Conservation (phyloP, 2,888 invertebrate species). For the Ryuthela nishihirai region DNA sequence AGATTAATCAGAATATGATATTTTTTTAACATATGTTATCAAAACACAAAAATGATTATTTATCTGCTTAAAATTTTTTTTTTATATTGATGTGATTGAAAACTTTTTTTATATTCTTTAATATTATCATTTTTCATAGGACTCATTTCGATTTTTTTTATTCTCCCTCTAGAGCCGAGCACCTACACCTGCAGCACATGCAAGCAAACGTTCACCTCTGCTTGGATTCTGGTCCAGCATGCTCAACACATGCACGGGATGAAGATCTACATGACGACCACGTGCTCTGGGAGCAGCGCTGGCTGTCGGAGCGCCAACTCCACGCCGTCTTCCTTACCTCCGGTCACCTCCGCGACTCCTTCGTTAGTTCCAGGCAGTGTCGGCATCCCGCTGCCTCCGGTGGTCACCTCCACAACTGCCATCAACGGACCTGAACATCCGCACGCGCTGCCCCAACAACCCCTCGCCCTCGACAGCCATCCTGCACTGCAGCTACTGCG, state of each 20-base stretch:
- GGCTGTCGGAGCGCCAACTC: slow-evolving; percentile 30
- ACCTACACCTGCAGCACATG: slow-evolving; percentile 93
- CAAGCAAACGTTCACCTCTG: slow-evolving; percentile 84
- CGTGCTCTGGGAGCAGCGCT: slow-evolving; percentile 39
- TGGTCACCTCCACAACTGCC: slow-evolving; percentile 33
- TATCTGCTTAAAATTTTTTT: no score
- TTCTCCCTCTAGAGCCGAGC: slow-evolving; percentile 67
- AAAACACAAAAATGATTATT: no score
- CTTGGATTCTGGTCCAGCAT: slow-evolving; percentile 92
- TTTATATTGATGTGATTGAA: no score
- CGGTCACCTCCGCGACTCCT: slow-evolving; percentile 39
- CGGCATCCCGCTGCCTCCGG: slow-evolving; percentile 40
- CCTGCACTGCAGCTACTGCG: slow-evolving; percentile 57
- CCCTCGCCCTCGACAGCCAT: slow-evolving; percentile 38
- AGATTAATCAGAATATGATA: no score
- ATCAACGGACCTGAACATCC: slow-evolving; percentile 32
- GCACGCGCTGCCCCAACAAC: slow-evolving; percentile 37
- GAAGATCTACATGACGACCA: slow-evolving; percentile 76
- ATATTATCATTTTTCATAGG: no score
- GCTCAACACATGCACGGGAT: slow-evolving; percentile 91
- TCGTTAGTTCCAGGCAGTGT: slow-evolving; percentile 25
- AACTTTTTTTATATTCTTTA: no score
- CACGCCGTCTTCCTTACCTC: slow-evolving; percentile 26
- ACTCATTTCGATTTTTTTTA: slow-evolving; percentile 26
- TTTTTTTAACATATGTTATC: no score